phyloP scores from a whole-genome alignment of 2,113 vertebrate species.

The Myanophis thanlyinensis region DNA sequence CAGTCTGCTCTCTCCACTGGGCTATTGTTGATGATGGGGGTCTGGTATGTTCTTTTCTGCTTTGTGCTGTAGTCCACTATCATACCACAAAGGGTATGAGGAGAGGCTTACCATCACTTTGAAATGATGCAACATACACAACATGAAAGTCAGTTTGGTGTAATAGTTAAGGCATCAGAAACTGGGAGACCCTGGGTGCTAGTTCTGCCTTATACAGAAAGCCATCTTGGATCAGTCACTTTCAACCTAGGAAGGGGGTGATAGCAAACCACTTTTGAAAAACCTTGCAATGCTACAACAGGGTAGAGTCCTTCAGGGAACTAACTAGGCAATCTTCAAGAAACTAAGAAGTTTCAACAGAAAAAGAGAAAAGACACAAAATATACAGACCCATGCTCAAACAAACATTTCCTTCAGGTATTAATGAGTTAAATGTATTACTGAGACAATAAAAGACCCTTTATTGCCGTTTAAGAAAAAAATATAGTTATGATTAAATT shows the following conservation, averaged over 20 bases:
- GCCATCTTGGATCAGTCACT: not conserved
- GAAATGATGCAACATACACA: not conserved
- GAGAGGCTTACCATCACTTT: not conserved
- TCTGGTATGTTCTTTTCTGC: too few relatives aligned
- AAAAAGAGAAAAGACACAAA: not conserved
- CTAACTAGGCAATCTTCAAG: not conserved
- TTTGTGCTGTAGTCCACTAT: too few relatives aligned
- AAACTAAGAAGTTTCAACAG: not conserved
- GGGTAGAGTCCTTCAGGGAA: not conserved
- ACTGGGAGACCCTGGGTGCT: not conserved
- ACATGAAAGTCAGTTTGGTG: too few relatives aligned
- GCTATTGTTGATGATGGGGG: too few relatives aligned
- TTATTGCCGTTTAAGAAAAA: conserved; percentile 2
- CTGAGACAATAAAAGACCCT: not conserved
- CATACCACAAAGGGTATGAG: too few relatives aligned
- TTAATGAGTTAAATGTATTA: not conserved
- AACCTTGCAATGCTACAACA: not conserved
- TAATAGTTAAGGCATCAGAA: not conserved
- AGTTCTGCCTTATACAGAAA: not conserved
- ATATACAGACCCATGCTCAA: not conserved
- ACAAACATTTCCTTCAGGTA: not conserved
- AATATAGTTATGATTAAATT: not conserved
- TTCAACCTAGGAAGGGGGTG: not conserved
- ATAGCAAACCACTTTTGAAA: not conserved
- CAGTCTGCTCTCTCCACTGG: too few relatives aligned